Evolutionary conservation across 2,797 vertebrate species (phyloP), one percentile per base, ranked within the genome.

Genomic region (Salarias fasciatus): DNA sequence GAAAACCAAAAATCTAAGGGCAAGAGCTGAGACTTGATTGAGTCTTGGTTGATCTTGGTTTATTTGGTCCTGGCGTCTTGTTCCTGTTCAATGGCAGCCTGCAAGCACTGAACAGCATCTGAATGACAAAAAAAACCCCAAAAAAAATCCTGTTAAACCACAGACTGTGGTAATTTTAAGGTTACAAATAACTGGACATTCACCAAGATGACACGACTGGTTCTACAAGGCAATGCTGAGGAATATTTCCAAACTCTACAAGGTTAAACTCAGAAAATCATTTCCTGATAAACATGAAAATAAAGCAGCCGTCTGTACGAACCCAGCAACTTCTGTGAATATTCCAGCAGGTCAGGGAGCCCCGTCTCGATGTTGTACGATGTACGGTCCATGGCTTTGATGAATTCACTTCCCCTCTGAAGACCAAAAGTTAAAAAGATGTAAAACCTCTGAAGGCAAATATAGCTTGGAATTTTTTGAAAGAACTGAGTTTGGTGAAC

Each of bases 301-400:
- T 24, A 24, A 24, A 24, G 18, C 18, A 24, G 18, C 18, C 24
- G 18, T 2, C 24, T 79, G 10, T 42, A 89, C 90, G 63, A 75
- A 94, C 93, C 92, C 49, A 86, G 13, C 6, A 92, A 66, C 55
- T 77, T 91, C 43, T 44, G 76, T 10, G 84, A 71, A 45, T 79
- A 58, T 5, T 75, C 68, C 55, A 83, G 14, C 6, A 94, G 57
- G 18, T 81, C 69, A 0, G 87, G 75, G 15, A 92, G 60, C 30
- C 73, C 77, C 2, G 38, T 53, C 71, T 95, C 91, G 0, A 94
- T 75, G 77, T 96, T 92, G 8, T 92, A 97, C 1, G 94, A 91
- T 0, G 90, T 91, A 58, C 93, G 75, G 51, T 94, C 93, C 1
- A 95, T 92, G 51, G 91, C 89, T 53, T 82, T 86, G 5, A 91